Evolutionary conservation across 1,140 invertebrate species (phyloP).

Genomic region (Drosophila saltans): DNA sequence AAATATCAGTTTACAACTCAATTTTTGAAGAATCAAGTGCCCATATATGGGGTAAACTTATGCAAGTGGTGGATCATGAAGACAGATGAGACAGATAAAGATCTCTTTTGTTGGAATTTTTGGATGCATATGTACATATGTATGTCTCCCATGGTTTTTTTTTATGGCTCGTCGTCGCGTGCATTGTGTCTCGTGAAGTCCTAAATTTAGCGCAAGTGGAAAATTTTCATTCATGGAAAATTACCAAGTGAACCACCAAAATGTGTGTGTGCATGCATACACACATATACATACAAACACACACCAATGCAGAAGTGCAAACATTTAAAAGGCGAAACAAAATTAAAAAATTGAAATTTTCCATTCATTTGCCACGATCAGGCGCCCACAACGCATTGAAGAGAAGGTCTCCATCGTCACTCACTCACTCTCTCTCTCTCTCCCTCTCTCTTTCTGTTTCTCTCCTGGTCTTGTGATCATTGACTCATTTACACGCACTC

Average conservation of each 20-base stretch:
- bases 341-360: constrained; percentile 64
- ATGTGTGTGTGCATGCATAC: background rate
- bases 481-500: constrained; percentile 11
- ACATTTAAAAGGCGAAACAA: constrained; percentile 59
- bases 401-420: constrained; percentile 19
- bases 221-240: constrained; percentile 67
- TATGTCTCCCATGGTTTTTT: background rate
- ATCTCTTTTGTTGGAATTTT: constrained; percentile 2
- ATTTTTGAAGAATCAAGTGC: constrained; percentile 10
- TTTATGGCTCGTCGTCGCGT: constrained; percentile 16
- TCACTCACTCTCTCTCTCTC: background rate
- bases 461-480: constrained; percentile 5
- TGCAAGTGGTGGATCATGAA: background rate
- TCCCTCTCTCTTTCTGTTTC: constrained; percentile 16
- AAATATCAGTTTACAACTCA: constrained; percentile 10
- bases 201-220: constrained; percentile 59
- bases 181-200: constrained; percentile 43
- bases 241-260: constrained; percentile 37
- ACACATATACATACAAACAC: background rate
- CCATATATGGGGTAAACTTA: background rate
- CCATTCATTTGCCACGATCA: constrained; percentile 55
- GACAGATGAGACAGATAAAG: background rate
- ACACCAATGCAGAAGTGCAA: constrained; percentile 54
- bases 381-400: constrained; percentile 29
- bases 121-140: background rate